Base-by-base conservation (phyloP, 2,797 vertebrate species). In the Chiroxiphia lanceolata region DNA sequence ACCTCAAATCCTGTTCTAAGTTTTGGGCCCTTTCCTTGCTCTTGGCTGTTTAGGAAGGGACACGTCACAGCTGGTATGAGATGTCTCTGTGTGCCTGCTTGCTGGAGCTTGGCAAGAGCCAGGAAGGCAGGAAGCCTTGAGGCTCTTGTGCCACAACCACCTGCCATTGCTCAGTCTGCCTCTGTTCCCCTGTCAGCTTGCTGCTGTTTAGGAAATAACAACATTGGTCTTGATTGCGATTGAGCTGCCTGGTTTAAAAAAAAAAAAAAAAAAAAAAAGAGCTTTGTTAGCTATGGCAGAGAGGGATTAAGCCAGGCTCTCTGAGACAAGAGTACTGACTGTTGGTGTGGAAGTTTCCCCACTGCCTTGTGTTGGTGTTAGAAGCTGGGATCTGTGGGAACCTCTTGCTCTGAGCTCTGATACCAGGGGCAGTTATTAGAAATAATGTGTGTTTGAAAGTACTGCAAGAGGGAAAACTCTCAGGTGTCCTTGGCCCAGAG, bases 1-100 rank as follows among this genome's bases (percentile, higher is more conserved):
- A 48, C 4, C 48, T 68, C 0, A 0, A 53, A 4, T 44, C 2
- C 36, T 45, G 13, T 21, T 12, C 29, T 68, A 13, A 8, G 31
- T 67, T 80, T n/a, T 56, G 48, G 23, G 48, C 25, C 31, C 48
- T 59, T 48, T 76, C 23, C 54, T 63, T 69, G 56, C 48, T 47
- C 34, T 40, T 1, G 3, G 79, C 71, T 59, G 9, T 69, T 65
- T 17, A 12, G 80, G 56, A 76, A 83, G 47, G 76, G 60, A 60
- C 72, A 59, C 0, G 0, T 74, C 70, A n/a, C 19, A 72, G 56
- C 29, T 2, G 4, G 38, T 50, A 9, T 10, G 20, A 44, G 63
- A 34, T 13, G 7, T n/a, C 59, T 63, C 40, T 56, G 19, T 21
- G 5, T 13, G 13, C 23, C 67, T 74, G 47, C 63, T 80, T 38